Evolutionary conservation across 2,888 invertebrate genomes (phyloP).

Genomic region (Syrphus vitripennis): DNA sequence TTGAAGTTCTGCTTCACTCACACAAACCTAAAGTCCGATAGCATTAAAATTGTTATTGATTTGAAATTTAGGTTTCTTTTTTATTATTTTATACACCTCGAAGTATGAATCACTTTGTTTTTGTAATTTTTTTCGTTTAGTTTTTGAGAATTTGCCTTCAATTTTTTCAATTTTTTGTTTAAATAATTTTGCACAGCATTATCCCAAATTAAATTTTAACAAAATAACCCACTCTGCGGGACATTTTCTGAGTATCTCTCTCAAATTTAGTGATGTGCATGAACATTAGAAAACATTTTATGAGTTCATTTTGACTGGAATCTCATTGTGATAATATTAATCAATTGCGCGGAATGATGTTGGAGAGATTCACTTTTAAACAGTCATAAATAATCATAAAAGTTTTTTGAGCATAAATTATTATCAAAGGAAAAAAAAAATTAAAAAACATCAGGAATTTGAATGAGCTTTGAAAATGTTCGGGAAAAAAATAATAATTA

Average conservation of each 20-base stretch:
- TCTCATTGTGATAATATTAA: slow-evolving; percentile 62
- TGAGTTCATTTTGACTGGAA: slow-evolving; percentile 20
- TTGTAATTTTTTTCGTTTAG: neutral
- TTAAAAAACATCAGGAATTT: slow-evolving; percentile 61
- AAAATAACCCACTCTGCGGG: neutral
- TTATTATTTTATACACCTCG: neutral
- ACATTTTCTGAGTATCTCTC: neutral
- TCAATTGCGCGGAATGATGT: slow-evolving; percentile 38
- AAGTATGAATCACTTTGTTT: slow-evolving; percentile 13
- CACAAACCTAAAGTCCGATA: slow-evolving; percentile 68
- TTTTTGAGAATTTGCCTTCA: neutral
- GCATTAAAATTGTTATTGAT: slow-evolving; percentile 49
- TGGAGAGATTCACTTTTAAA: slow-evolving; percentile 38
- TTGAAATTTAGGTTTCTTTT: slow-evolving; percentile 53
- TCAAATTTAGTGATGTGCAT: slow-evolving; percentile 48
- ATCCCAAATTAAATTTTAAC: slow-evolving; percentile 32
- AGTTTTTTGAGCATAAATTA: neutral
- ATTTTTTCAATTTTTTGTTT: neutral
- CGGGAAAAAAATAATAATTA: neutral
- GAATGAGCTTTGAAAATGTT: neutral
- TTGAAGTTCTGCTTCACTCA: slow-evolving; percentile 55
- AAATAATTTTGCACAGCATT: slow-evolving; percentile 28
- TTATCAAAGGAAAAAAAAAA: no score
- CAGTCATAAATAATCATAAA: neutral
- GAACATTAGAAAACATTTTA: neutral